phyloP scores from a whole-genome alignment of 92 coral and sea anemone genomes.

The Parazoanthus atlanticus region DNA sequence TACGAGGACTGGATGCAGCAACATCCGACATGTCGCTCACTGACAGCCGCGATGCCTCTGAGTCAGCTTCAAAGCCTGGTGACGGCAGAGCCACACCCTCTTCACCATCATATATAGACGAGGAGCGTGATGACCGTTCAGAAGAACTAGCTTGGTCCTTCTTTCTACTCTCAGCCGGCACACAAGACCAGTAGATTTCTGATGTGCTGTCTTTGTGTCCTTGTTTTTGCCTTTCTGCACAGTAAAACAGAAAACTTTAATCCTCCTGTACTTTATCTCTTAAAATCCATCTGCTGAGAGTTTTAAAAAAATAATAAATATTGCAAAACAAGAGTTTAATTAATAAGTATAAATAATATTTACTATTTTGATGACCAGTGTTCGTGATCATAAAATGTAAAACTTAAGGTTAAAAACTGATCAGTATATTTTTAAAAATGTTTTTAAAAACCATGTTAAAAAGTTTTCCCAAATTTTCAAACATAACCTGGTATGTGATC shows the following conservation, averaged over 20 bases:
- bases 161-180: constrained; percentile 63
- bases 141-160: constrained; percentile 65
- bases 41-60: constrained; percentile 78
- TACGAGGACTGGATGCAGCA: constrained; percentile 58
- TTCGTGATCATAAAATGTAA: too few species aligned
- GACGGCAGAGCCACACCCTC: constrained; percentile 76
- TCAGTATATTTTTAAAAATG: too few species aligned
- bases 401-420: too few species aligned
- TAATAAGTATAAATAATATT: too few species aligned
- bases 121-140: constrained; percentile 85
- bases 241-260: background rate
- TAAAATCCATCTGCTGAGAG: background rate
- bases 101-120: constrained; percentile 76
- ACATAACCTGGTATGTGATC: too few species aligned
- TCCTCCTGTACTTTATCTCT: too few species aligned
- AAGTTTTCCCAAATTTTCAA: too few species aligned
- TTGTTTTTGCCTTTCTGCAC: constrained; percentile 88
- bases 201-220: constrained; percentile 92
- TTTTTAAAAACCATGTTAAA: too few species aligned
- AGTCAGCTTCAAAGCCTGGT: constrained; percentile 79
- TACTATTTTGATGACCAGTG: too few species aligned
- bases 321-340: too few species aligned
- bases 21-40: constrained; percentile 76
- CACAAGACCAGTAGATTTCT: constrained; percentile 94
- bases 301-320: too few species aligned